Evolutionary conservation across 2,888 invertebrate species (phyloP), one percentile per base, ranked within the genome.

Genomic region (Dasypolia templi): DNA sequence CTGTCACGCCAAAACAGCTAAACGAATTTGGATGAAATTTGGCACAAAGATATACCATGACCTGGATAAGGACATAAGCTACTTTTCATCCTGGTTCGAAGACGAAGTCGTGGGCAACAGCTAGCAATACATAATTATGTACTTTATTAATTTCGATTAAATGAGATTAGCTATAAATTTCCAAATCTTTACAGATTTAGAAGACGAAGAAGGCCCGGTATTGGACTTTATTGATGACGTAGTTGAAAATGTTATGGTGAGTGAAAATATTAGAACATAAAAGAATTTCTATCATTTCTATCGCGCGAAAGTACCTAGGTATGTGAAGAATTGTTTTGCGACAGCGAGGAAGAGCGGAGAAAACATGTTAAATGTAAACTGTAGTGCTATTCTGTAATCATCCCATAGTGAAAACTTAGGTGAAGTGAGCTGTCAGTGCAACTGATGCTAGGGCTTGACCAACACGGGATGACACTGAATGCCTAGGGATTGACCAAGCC

Each of bases 181-280:
- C 2, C 26, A 22, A 51, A 62, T 53, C 0, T 76, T 71, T 90
- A 79, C 88, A 96, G 96, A 96, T 65, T 86, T 96, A 58, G 94
- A 95, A 82, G 93, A 94, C 79, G 88, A 93, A 88, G 94, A 93
- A 85, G 95, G 95, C 0, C 94, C 93, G 0, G 92, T 92, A 11
- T 90, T 95, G 81, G 94, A 95, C 88, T 85, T 94, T 68, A 79
- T 96, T 64, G 95, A 96, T 74, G 89, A 91, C 22, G 72, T 96
- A 64, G 44, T 95, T 29, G 87, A 93, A 46, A 88, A 85, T 65
- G 92, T 93, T 63, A 51, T 91, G 90, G 95, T 96, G 89, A 92
- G 83, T 84, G 12, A 69, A 63, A n/a, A 69, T 49, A 32, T 29
- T 39, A 29, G 0, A 61, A 46, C 7, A 39, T 39, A 22, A 32